Evolutionary conservation across 2,797 vertebrate species (phyloP).

Genomic region (Buceros bicornis): DNA sequence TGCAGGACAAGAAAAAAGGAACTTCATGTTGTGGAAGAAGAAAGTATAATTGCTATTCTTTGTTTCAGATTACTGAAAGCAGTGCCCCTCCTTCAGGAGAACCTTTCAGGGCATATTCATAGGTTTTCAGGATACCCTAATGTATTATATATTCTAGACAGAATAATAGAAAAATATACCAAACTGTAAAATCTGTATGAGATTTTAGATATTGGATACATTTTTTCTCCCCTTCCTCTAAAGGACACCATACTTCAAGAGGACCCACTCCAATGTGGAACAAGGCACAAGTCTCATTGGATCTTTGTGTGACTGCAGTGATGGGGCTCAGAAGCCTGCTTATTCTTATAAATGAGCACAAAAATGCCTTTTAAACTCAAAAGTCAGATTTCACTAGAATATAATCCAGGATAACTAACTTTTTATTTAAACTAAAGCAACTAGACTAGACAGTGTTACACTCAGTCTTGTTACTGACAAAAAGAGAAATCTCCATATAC

Average conservation of each 20-base stretch:
- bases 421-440: not conserved
- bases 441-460: not conserved
- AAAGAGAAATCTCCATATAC: not conserved
- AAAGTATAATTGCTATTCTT: not conserved
- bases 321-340: not conserved
- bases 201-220: not conserved
- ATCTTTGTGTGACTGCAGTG: not conserved
- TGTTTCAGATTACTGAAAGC: not conserved
- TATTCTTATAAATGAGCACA: too few relatives aligned
- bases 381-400: not conserved
- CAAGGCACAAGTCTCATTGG: not conserved
- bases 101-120: not conserved
- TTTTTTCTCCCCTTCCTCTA: not conserved
- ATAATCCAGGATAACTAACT: not conserved
- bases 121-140: not conserved
- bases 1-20: not conserved
- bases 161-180: not conserved
- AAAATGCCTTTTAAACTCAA: not conserved
- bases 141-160: not conserved
- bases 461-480: not conserved
- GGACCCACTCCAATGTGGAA: accelerated
- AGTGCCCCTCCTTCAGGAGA: not conserved
- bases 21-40: not conserved
- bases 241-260: not conserved
- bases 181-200: not conserved